phyloP scores from a whole-genome alignment of 2,113 vertebrate species.

The Melanotaenia duboulayi region DNA sequence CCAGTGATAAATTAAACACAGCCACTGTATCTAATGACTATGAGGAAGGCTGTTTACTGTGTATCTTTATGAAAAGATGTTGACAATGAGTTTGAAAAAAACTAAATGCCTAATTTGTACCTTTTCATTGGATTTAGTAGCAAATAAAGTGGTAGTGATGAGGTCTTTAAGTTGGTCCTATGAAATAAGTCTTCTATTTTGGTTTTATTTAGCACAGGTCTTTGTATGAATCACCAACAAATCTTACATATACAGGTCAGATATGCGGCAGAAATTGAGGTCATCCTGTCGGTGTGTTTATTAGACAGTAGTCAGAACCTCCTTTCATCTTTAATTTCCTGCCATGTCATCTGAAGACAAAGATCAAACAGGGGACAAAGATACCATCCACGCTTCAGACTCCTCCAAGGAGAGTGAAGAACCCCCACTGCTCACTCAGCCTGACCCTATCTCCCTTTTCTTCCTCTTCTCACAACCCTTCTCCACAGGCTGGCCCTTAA shows the following conservation, averaged over 20 bases:
- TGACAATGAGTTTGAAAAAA: conserved; percentile 46
- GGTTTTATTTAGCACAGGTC: conserved; percentile 24
- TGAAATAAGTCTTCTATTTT: conserved; percentile 5
- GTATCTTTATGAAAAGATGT: conserved; percentile 42
- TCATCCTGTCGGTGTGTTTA: conserved; percentile 73
- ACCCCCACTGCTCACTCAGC: conserved; percentile 58
- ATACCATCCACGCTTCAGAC: conserved; percentile 77
- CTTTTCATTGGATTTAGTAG: conserved; percentile 23
- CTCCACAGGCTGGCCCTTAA: conserved; percentile 69
- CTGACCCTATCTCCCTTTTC: conserved; percentile 59
- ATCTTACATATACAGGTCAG: conserved; percentile 34
- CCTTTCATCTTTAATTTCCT: conserved; percentile 85
- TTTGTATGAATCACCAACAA: conserved; percentile 32
- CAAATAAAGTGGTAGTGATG: conserved; percentile 31
- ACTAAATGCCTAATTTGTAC: conserved; percentile 36
- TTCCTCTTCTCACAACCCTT: conserved; percentile 74
- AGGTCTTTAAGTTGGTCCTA: conserved; percentile 7
- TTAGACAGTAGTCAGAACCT: conserved; percentile 79
- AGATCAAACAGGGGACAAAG: conserved; percentile 84
- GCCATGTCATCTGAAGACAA: conserved; percentile 77
- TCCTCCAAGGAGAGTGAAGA: conserved; percentile 55
- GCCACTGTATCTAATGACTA: conserved; percentile 42
- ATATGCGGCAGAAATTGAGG: conserved; percentile 69
- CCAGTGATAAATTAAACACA: conserved; percentile 44
- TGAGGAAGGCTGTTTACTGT: conserved; percentile 42